A percentile compares a stretch with the other conserved stretches of the same genome.
Conservation (phyloP, 2,888 invertebrate species). For the Microctonus hyperodae region DNA sequence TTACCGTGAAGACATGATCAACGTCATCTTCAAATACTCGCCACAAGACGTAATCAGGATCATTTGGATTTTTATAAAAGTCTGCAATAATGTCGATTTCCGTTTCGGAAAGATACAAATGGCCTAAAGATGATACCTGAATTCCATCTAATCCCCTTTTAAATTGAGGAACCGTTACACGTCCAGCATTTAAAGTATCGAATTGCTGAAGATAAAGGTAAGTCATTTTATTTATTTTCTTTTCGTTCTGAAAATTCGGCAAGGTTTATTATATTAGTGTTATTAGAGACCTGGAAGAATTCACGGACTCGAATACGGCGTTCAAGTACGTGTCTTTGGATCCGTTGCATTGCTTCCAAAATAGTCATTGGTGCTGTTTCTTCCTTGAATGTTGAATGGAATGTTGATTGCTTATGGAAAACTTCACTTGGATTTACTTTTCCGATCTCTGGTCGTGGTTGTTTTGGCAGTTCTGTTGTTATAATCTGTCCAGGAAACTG, state of each 20-base stretch:
- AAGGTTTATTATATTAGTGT: background rate
- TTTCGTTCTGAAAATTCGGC: background rate
- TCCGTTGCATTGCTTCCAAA: slow-evolving; percentile 68
- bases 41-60: slow-evolving; percentile 75
- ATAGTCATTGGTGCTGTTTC: slow-evolving; percentile 66
- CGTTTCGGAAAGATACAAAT: slow-evolving; percentile 67
- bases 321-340: slow-evolving; percentile 74
- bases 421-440: slow-evolving; percentile 65
- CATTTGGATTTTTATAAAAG: slow-evolving; percentile 77
- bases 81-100: slow-evolving; percentile 72
- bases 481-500: slow-evolving; percentile 73
- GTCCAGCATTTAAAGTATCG: slow-evolving; percentile 74
- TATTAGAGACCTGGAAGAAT: slow-evolving; percentile 73
- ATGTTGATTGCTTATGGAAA: slow-evolving; percentile 66
- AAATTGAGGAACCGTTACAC: slow-evolving; percentile 75
- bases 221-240: background rate
- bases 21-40: slow-evolving; percentile 80
- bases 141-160: slow-evolving; percentile 73
- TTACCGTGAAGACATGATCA: slow-evolving; percentile 74
- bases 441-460: slow-evolving; percentile 73
- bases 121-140: slow-evolving; percentile 69
- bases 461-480: slow-evolving; percentile 73
- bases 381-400: slow-evolving; percentile 69
- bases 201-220: slow-evolving; percentile 66
- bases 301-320: slow-evolving; percentile 72